phyloP scores from a whole-genome alignment of 2,113 vertebrate species.

The Rattus rattus region DNA sequence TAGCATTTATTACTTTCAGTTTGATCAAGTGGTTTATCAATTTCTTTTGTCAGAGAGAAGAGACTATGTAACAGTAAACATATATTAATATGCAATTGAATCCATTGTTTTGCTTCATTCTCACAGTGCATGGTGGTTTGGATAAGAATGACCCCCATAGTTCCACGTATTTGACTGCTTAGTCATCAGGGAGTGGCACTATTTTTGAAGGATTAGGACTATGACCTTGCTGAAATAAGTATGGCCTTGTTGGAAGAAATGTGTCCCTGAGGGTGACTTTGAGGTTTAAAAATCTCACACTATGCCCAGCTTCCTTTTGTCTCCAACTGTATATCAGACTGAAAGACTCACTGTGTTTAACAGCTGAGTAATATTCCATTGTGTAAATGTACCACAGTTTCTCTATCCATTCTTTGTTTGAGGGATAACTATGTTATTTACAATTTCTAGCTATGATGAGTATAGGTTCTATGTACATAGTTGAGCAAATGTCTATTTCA shows the following conservation, averaged over 20 bases:
- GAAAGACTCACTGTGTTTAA: not conserved
- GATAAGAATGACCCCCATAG: not conserved
- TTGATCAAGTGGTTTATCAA: not conserved
- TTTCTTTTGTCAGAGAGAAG: conserved; percentile 13
- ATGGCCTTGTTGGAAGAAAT: not conserved
- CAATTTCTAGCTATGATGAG: not conserved
- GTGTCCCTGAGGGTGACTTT: not conserved
- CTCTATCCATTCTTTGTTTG: not conserved
- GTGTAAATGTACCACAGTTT: not conserved
- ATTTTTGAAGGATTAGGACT: no score
- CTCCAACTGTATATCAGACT: not conserved
- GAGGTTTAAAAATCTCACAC: not conserved
- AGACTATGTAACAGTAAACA: not conserved
- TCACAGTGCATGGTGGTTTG: not conserved
- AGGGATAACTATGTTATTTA: not conserved
- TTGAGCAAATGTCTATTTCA: not conserved
- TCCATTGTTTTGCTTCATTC: not conserved
- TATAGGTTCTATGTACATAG: not conserved
- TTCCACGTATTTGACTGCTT: not conserved
- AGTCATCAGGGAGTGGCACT: not conserved
- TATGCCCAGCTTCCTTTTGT: not conserved
- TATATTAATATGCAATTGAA: not conserved
- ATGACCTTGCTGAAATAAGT: not conserved
- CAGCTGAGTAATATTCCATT: not conserved
- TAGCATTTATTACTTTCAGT: not conserved